A percentile compares a stretch with the other conserved stretches of the same genome.
Conservation (phyloP, 2,113 vertebrate species). For the Muntiacus muntjak region DNA sequence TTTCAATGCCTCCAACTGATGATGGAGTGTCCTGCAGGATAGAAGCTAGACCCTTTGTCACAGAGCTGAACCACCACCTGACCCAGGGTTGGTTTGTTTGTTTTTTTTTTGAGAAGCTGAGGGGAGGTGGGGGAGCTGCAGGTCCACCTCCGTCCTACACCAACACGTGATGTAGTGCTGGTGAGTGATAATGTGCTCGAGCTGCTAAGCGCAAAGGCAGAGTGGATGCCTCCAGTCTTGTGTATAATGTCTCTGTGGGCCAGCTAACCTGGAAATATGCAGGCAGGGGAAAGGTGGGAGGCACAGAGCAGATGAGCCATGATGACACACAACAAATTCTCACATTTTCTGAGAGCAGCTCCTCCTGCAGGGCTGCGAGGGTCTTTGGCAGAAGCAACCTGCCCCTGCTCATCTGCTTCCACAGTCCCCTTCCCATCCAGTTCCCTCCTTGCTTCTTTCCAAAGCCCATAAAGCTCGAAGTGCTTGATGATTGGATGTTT, state of each 20-base stretch:
- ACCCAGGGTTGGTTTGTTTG: no score
- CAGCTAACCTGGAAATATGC: background rate
- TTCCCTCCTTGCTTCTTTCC: background rate
- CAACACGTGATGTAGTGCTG: background rate
- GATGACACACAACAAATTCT: background rate
- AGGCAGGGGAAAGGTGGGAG: background rate
- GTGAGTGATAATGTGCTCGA: background rate
- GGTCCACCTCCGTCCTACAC: background rate
- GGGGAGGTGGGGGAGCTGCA: background rate
- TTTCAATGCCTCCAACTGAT: background rate
- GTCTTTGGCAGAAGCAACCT: background rate
- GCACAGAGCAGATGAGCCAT: no score
- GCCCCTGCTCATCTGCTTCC: background rate
- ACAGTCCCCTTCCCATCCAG: background rate
- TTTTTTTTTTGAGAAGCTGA: background rate
- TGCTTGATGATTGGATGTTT: background rate
- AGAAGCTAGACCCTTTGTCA: background rate
- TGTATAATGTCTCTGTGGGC: background rate
- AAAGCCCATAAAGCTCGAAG: background rate
- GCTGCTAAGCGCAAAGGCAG: background rate
- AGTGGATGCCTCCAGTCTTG: background rate
- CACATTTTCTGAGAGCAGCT: background rate
- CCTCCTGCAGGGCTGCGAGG: background rate
- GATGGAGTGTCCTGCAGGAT: background rate
- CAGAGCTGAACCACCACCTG: background rate